A percentile compares a stretch with the other conserved stretches of the same genome.
phyloP scores from a whole-genome alignment of 2,888 invertebrate species.

The Lasioglossum calceatum region DNA sequence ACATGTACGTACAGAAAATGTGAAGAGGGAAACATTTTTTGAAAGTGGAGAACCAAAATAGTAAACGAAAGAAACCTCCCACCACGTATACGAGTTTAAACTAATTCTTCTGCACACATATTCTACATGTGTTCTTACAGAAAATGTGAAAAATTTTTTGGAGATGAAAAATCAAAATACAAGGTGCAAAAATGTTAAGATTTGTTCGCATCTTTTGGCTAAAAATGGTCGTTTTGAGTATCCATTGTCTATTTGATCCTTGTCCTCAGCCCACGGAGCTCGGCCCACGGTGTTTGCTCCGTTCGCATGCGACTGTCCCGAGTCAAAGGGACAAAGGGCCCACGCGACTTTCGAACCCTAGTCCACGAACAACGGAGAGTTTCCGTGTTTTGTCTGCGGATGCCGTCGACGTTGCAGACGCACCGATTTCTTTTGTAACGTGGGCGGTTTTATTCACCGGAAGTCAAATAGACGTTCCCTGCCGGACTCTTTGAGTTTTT shows the following conservation, averaged over 20 bases:
- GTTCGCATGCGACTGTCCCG: neutral
- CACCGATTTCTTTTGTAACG: constrained; percentile 2
- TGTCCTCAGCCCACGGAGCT: neutral
- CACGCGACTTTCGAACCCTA: neutral
- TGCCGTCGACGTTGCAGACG: neutral
- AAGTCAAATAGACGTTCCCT: constrained; percentile 27
- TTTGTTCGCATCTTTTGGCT: neutral
- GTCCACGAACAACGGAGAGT: neutral
- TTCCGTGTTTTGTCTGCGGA: neutral
- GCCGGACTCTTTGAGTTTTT: constrained; percentile 28
- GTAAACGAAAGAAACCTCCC: too few species aligned
- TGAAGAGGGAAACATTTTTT: too few species aligned
- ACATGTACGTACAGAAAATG: too few species aligned
- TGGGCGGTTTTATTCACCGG: constrained; percentile 11
- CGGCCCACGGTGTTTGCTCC: neutral
- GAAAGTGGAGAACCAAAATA: too few species aligned
- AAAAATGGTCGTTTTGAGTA: neutral
- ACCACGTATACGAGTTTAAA: too few species aligned
- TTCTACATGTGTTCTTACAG: too few species aligned
- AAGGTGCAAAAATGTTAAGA: neutral
- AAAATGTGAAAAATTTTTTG: too few species aligned
- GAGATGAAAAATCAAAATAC: too few species aligned
- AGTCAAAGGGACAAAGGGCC: neutral
- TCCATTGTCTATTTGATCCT: neutral
- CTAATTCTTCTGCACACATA: too few species aligned